Evolutionary conservation across 2,888 invertebrate genomes (phyloP).

Genomic region (Trissoscelio sp.): DNA sequence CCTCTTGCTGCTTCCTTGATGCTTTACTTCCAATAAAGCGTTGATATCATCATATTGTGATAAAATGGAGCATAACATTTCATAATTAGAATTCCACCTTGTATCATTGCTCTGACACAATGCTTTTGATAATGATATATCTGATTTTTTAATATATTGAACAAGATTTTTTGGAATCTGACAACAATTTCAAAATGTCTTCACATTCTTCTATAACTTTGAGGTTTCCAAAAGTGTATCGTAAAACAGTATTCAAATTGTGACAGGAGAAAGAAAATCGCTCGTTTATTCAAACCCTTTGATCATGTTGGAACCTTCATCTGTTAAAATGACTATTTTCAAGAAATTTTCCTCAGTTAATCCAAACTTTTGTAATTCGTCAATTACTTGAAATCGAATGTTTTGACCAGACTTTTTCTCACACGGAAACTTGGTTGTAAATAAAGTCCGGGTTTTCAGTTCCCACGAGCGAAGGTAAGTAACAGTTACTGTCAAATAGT

Average conservation of each 20-base stretch:
- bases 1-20: not conserved
- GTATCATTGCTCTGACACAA: slow-evolving; percentile 14
- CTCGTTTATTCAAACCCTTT: slow-evolving; percentile 1
- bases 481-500: slow-evolving; percentile 13
- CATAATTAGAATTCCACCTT: slow-evolving; percentile 10
- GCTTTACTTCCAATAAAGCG: not conserved
- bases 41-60: slow-evolving; percentile 11
- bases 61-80: not conserved
- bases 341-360: not conserved
- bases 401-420: slow-evolving; percentile 22
- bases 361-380: not conserved
- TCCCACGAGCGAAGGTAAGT: not conserved
- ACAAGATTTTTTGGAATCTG: slow-evolving; percentile 2
- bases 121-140: not conserved
- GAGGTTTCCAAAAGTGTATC: not conserved
- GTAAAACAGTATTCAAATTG: slow-evolving; percentile 5
- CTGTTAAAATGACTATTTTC: slow-evolving; percentile 15
- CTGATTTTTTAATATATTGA: slow-evolving; percentile 13
- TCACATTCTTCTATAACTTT: not conserved
- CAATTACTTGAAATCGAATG: not conserved
- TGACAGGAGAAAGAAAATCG: slow-evolving; percentile 11
- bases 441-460: slow-evolving; percentile 6
- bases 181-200: not conserved
- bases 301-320: slow-evolving; percentile 17
- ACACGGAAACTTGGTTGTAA: slow-evolving; percentile 11